Conservation (phyloP, 1,140 invertebrate species). For the Asbolus verrucosus region DNA sequence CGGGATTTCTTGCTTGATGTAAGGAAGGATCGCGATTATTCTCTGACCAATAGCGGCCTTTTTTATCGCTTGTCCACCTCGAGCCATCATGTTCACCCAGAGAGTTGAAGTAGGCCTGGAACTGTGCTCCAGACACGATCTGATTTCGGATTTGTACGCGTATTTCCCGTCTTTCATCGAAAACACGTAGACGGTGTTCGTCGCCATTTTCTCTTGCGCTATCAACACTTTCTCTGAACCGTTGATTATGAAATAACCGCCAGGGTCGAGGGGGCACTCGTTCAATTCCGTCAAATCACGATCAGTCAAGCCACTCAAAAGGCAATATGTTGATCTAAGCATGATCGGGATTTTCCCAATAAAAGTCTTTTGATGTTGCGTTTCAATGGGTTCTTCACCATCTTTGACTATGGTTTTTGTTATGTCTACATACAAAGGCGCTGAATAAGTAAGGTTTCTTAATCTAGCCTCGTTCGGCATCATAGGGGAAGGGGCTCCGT, state of each 20-base stretch:
- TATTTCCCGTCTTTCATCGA: constrained; percentile 98
- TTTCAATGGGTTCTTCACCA: constrained; percentile 91
- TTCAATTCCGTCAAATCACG: constrained; percentile 98
- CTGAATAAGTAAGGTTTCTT: constrained; percentile 92
- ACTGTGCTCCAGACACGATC: constrained; percentile 95
- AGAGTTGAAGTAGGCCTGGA: constrained; percentile 94
- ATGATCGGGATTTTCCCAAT: constrained; percentile 99
- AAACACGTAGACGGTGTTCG: constrained; percentile 99
- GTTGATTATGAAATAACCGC: constrained; percentile 97
- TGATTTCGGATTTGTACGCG: constrained; percentile 96
- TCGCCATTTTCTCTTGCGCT: constrained; percentile 99
- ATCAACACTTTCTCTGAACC: constrained; percentile 97
- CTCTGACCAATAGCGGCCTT: constrained; percentile 98
- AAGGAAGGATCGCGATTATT: constrained; percentile 97
- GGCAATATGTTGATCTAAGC: constrained; percentile 96
- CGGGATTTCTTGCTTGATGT: constrained; percentile 99
- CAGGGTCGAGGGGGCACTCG: constrained; percentile 98
- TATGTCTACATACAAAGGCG: constrained; percentile 98
- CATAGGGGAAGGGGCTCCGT: constrained; percentile 97
- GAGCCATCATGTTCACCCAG: constrained; percentile 99
- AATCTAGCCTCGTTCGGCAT: constrained; percentile 98
- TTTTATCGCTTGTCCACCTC: constrained; percentile 93
- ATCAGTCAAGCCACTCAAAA: constrained; percentile 93
- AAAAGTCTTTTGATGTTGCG: constrained; percentile 96
- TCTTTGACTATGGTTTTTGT: constrained; percentile 95